Conservation (phyloP, 2,797 vertebrate genomes). For the Cheracebus regulus region DNA sequence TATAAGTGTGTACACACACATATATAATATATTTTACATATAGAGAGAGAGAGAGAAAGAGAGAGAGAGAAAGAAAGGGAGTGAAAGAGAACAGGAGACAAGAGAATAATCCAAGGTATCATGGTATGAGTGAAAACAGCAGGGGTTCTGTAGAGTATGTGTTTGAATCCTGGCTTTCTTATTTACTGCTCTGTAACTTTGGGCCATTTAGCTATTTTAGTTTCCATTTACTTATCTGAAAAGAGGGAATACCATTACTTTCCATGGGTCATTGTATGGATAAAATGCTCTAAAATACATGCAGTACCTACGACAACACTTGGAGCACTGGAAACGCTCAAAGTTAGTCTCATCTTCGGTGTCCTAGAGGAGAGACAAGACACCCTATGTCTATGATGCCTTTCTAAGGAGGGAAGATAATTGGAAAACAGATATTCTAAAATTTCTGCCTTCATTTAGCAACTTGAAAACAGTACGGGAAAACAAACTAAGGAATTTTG, state of each 20-base stretch:
- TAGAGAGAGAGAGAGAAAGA: accelerated
- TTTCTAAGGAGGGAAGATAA: not conserved
- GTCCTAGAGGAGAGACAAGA: not conserved
- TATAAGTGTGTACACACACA: too few species aligned
- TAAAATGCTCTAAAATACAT: not conserved
- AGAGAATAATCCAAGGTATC: not conserved
- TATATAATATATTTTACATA: too few species aligned
- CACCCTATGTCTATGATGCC: not conserved
- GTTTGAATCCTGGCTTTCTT: not conserved
- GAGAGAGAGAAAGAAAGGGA: not conserved
- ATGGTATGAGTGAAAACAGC: not conserved
- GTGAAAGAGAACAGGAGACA: not conserved
- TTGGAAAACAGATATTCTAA: not conserved
- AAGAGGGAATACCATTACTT: not conserved
- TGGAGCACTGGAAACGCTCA: not conserved
- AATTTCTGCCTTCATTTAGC: not conserved
- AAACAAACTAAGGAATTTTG: not conserved
- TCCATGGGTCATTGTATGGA: not conserved
- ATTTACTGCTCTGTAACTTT: not conserved
- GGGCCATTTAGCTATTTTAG: not conserved
- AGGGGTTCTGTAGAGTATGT: not conserved
- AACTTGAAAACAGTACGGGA: not conserved
- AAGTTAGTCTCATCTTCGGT: not conserved
- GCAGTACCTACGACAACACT: not conserved
- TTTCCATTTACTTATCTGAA: not conserved